Base-by-base conservation (phyloP, 2,113 vertebrate species). In the Hemicordylus capensis region DNA sequence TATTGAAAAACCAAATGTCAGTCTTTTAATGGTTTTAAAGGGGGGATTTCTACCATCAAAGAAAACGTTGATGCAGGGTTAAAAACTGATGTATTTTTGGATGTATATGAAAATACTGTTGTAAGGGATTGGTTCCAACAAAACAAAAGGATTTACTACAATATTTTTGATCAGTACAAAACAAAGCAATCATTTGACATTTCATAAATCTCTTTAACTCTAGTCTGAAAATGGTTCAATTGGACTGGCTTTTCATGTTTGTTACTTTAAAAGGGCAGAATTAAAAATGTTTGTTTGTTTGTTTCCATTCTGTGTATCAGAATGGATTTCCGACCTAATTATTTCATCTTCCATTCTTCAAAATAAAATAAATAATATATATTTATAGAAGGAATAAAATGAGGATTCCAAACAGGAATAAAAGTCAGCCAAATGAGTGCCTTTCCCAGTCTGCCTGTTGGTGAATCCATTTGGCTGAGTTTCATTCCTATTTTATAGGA, bases 1-100 rank as follows among this genome's bases (percentile, higher is more conserved):
- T 86, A 87, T 20, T 7, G 70, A 81, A 70, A 87, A 86, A 81
- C 85, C 59, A 87, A 90, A 93, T 6, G 84, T 91, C 93, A 93
- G 46, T 1, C 4, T 58, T 51, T 20, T 87, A 90, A 92, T 90
- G 76, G 83, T 90, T 91, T 89, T 89, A 84, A 94, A 88, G 89
- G 87, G 83, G 70, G 11, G 87, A 89, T 89, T 92, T 8, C 81
- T 77, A 85, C 85, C 86, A 85, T 92, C 88, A 88, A 64, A 88
- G 56, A 80, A 83, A 81, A 83, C 92, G 86, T 56, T 66, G 51
- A 87, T 12, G 85, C 81, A 79, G 10, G 11, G 14, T n/a, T n/a
- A n/a, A n/a, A n/a, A n/a, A n/a, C n/a, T n/a, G n/a, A n/a, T n/a
- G n/a, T n/a, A n/a, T n/a, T n/a, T n/a, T n/a, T n/a, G n/a, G n/a